Evolutionary conservation across 2,113 vertebrate species (phyloP).

Genomic region (Malurus elegans): DNA sequence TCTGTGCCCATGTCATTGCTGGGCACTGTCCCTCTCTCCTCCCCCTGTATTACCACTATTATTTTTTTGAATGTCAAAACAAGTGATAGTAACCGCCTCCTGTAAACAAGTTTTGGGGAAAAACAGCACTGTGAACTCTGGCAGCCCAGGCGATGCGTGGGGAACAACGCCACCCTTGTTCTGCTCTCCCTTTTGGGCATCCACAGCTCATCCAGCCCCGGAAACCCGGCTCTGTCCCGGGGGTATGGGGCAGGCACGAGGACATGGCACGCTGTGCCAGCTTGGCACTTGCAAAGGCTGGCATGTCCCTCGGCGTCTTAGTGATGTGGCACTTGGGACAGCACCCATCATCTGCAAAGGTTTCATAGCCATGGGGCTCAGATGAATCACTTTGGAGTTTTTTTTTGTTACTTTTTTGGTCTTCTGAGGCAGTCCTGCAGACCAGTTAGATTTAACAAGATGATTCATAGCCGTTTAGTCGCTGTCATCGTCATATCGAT

Average conservation of each 20-base stretch:
- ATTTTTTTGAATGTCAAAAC: constrained; percentile 25
- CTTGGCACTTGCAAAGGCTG: neutral
- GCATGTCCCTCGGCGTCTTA: fast-evolving
- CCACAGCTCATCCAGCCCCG: neutral
- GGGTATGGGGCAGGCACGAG: fast-evolving
- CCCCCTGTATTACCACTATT: neutral
- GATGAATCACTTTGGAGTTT: neutral
- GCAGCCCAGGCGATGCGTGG: neutral
- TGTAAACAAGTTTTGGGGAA: constrained; percentile 2
- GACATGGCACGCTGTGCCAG: fast-evolving
- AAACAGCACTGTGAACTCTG: neutral
- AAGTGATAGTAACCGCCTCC: constrained; percentile 10
- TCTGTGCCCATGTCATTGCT: constrained; percentile 31
- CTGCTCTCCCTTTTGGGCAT: neutral
- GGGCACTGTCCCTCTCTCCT: neutral
- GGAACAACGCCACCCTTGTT: constrained; percentile 60
- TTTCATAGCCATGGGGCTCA: neutral
- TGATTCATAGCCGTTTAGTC: neutral
- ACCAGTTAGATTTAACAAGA: neutral
- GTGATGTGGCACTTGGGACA: neutral
- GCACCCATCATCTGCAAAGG: neutral
- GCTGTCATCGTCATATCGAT: fast-evolving
- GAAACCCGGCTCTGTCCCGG: neutral
- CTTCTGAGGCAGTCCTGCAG: neutral
- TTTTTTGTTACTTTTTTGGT: neutral